Percentiles rank a stretch among this genome's conserved stretches.
phyloP scores from a whole-genome alignment of 2,113 vertebrate genomes.

The Numenius arquata region DNA sequence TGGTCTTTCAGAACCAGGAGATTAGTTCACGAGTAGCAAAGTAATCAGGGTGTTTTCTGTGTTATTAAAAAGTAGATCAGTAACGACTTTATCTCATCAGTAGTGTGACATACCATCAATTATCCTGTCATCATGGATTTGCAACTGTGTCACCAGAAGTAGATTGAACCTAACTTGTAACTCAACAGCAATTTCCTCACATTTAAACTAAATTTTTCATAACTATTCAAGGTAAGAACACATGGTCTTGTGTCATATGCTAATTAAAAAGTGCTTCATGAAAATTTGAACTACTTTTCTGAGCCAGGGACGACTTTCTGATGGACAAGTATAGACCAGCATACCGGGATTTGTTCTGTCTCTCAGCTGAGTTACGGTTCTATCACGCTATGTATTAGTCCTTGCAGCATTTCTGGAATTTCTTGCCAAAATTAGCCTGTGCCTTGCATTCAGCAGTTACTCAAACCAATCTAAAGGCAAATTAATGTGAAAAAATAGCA shows the following conservation, averaged over 20 bases:
- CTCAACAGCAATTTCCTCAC: not conserved
- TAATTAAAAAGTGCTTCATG: not conserved
- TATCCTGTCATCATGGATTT: not conserved
- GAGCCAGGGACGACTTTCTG: not conserved
- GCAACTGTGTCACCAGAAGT: not conserved
- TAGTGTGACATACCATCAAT: not conserved
- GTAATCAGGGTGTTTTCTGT: not conserved
- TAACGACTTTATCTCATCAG: not conserved
- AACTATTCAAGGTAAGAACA: not conserved
- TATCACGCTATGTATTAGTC: not conserved
- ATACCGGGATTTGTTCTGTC: not conserved
- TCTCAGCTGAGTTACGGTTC: not conserved
- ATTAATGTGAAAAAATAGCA: not conserved
- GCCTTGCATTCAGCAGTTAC: not conserved
- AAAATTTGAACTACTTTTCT: not conserved
- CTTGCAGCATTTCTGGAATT: not conserved
- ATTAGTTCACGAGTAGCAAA: not conserved
- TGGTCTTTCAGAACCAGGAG: not conserved
- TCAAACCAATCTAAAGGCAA: not conserved
- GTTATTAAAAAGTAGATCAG: not conserved
- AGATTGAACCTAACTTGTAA: not conserved
- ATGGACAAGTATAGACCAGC: not conserved
- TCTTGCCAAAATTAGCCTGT: not conserved
- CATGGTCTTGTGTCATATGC: not conserved
- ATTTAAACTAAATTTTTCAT: not conserved